Conservation (phyloP, 2,113 vertebrate genomes). For the Lepisosteus osseus region DNA sequence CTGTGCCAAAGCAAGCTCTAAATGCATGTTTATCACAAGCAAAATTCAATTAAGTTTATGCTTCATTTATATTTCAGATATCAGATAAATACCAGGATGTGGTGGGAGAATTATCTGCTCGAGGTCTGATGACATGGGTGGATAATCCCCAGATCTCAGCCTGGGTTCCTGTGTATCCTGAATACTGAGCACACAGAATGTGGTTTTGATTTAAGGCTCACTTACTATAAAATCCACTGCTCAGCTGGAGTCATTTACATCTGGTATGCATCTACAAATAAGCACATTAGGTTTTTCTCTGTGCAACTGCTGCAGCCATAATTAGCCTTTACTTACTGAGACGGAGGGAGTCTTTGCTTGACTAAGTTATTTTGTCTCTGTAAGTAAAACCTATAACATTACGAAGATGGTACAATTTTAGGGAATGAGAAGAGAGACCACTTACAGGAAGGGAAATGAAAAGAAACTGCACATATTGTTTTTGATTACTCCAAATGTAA, state of each 20-base stretch:
- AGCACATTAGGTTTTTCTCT: conserved; percentile 10
- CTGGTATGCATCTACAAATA: conserved; percentile 32
- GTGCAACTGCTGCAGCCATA: conserved; percentile 33
- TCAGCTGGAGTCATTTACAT: conserved; percentile 23
- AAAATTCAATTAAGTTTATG: conserved; percentile 38
- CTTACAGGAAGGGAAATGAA: too few species aligned
- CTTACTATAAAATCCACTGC: conserved; percentile 33
- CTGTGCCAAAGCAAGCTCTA: conserved; percentile 4
- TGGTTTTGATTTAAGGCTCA: conserved; percentile 26
- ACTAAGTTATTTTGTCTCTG: conserved; percentile 14
- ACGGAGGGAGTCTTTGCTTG: conserved; percentile 25
- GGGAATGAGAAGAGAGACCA: too few species aligned
- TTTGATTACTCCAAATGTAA: too few species aligned
- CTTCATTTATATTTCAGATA: conserved; percentile 36
- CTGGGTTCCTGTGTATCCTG: conserved; percentile 14
- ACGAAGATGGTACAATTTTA: background rate
- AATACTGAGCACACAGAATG: conserved; percentile 14
- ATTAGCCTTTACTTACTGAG: conserved; percentile 30
- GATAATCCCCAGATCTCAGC: conserved; percentile 24
- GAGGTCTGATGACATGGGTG: conserved; percentile 23
- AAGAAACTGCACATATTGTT: too few species aligned
- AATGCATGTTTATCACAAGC: conserved; percentile 28
- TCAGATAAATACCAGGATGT: conserved; percentile 33
- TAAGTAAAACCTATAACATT: conserved; percentile 24
- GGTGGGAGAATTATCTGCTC: conserved; percentile 11